Conservation (phyloP, 2,113 vertebrate species). For the Collichthys lucidus region DNA sequence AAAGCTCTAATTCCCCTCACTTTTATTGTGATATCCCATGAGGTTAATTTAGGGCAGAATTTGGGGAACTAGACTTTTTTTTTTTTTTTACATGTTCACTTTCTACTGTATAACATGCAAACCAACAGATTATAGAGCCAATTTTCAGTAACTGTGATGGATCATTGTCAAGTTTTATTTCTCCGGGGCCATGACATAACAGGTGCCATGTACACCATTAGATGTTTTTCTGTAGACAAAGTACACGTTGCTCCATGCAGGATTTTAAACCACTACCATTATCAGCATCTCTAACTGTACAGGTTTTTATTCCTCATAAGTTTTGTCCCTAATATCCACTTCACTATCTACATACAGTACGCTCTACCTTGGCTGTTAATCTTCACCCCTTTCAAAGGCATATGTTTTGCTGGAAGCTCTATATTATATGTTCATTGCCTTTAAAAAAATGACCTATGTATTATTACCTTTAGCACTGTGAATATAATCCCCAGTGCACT, state of each 20-base stretch:
- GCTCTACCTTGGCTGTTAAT: conserved; percentile 7
- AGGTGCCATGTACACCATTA: not conserved
- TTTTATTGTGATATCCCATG: not conserved
- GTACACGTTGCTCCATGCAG: not conserved
- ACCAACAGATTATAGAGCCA: conserved; percentile 15
- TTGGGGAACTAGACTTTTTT: not conserved
- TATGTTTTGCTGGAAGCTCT: not conserved
- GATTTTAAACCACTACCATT: not conserved
- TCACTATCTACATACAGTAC: not conserved
- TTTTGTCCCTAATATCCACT: conserved; percentile 13
- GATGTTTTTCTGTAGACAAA: not conserved
- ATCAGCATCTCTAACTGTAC: conserved; percentile 5
- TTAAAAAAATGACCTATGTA: conserved; percentile 33
- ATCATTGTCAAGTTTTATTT: conserved; percentile 4
- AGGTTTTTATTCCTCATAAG: conserved; percentile 1
- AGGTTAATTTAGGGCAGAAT: conserved; percentile 14
- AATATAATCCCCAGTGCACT: conserved; percentile 64
- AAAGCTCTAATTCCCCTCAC: conserved; percentile 2
- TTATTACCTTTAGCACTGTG: conserved; percentile 64
- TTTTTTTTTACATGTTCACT: not conserved
- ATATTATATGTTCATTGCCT: conserved; percentile 40
- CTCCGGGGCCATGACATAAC: not conserved
- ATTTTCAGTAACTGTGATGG: conserved; percentile 11
- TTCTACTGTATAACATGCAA: conserved; percentile 20
- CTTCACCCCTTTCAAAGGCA: not conserved